Percentiles rank a stretch among this genome's conserved stretches.
Evolutionary conservation across 2,113 vertebrate genomes (phyloP).

Genomic region (Xiphophorus couchianus): DNA sequence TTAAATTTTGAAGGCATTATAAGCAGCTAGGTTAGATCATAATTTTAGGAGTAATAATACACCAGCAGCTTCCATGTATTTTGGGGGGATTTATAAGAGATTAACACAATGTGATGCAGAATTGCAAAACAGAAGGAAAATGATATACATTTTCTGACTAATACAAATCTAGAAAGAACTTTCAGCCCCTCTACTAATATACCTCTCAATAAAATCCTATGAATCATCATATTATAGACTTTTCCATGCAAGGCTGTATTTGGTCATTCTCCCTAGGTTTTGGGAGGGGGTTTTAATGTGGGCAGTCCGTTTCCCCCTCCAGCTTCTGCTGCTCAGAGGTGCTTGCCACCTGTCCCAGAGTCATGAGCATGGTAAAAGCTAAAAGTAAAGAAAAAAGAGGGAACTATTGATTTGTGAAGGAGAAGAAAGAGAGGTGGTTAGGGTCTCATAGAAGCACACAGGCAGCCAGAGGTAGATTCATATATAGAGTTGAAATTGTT

Average conservation of each 20-base stretch:
- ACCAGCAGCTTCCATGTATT: too few relatives aligned
- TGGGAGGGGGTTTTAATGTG: not conserved
- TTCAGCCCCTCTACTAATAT: not conserved
- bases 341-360: not conserved
- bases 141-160: not conserved
- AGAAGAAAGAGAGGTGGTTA: constrained; percentile 4
- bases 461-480: constrained; percentile 17
- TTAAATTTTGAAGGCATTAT: too few relatives aligned
- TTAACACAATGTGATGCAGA: too few relatives aligned
- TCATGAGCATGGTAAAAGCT: constrained; percentile 14
- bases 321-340: constrained; percentile 1
- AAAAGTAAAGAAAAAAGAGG: constrained; percentile 10
- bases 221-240: not conserved
- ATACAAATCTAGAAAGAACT: not conserved
- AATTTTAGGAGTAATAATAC: too few relatives aligned
- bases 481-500: constrained; percentile 41
- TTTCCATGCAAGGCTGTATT: not conserved
- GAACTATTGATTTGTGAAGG: constrained; percentile 9
- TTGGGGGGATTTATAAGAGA: too few relatives aligned
- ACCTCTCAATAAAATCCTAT: not conserved
- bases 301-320: not conserved
- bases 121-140: not conserved
- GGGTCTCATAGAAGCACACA: constrained; percentile 31
- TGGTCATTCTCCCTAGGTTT: not conserved
- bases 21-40: too few relatives aligned